Percentiles rank a stretch among this genome's conserved stretches.
These are phyloP conservation scores for Acromyrmex charruanus DNA, from an alignment of 1,140 invertebrate species.

Conservation along the genomic window DNA sequence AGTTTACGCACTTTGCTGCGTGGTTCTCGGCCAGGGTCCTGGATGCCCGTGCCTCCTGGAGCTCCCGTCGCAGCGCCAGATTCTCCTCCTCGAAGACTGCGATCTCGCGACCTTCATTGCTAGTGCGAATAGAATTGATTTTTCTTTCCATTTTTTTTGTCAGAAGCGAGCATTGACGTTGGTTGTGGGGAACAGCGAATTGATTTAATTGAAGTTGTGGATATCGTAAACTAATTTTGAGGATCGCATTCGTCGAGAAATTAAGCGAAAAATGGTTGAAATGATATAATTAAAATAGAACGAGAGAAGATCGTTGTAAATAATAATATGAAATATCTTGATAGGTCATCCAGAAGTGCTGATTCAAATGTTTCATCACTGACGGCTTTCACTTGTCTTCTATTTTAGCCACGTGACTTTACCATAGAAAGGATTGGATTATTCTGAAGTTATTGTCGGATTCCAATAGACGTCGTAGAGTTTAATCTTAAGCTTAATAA, in stretches of 20 bases:
- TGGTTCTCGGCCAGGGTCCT: constrained; percentile 81
- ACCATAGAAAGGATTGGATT: constrained; percentile 11
- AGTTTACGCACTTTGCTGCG: constrained; percentile 84
- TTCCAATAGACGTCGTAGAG: neutral
- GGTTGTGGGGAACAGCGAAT: neutral
- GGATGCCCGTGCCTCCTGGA: constrained; percentile 83
- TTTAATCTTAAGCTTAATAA: constrained; percentile 14
- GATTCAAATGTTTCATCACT: constrained; percentile 16
- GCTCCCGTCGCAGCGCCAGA: constrained; percentile 83
- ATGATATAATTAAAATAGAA: neutral
- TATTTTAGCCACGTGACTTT: constrained; percentile 11
- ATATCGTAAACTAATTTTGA: neutral
- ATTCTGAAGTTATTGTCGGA: neutral
- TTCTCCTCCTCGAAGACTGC: constrained; percentile 85
- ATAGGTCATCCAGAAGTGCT: neutral
- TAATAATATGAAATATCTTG: neutral
- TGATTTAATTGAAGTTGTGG: neutral
- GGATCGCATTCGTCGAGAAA: neutral
- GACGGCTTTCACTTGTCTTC: neutral
- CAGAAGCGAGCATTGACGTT: constrained; percentile 8
- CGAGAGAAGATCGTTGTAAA: neutral
- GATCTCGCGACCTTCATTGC: constrained; percentile 84
- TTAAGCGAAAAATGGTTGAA: neutral
- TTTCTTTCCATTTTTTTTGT: constrained; percentile 30
- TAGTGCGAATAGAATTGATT: constrained; percentile 74